Conservation (phyloP, 2,113 vertebrate genomes). For the Tragelaphus scriptus region DNA sequence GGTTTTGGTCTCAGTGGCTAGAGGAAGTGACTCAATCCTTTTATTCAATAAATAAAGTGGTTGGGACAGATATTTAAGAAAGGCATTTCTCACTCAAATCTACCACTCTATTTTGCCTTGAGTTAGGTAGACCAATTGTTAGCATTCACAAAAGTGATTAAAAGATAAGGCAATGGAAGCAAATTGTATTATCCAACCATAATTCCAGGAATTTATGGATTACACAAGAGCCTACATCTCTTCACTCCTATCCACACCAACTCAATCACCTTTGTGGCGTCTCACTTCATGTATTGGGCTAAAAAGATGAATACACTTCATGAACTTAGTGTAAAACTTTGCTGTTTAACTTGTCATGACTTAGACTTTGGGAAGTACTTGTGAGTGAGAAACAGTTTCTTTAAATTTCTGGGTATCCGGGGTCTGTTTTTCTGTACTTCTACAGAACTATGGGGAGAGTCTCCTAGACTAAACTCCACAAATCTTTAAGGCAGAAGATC, state of each 20-base stretch:
- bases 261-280: background rate
- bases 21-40: background rate
- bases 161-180: background rate
- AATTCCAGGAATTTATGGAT: background rate
- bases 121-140: background rate
- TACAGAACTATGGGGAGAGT: background rate
- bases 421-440: background rate
- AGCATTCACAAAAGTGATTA: background rate
- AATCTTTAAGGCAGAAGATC: background rate
- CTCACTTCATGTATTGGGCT: background rate
- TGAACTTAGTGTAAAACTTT: background rate
- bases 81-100: background rate
- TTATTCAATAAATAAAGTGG: background rate
- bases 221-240: background rate
- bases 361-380: background rate
- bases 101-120: background rate
- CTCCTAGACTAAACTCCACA: background rate
- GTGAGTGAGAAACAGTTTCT: background rate
- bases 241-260: background rate
- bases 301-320: background rate
- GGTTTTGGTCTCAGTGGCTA: background rate
- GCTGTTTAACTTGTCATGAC: background rate
- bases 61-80: background rate
- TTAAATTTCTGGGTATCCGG: background rate
- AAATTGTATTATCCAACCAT: background rate